Base-by-base conservation (phyloP, 2,797 vertebrate genomes). In the Chaunax sp. region DNA sequence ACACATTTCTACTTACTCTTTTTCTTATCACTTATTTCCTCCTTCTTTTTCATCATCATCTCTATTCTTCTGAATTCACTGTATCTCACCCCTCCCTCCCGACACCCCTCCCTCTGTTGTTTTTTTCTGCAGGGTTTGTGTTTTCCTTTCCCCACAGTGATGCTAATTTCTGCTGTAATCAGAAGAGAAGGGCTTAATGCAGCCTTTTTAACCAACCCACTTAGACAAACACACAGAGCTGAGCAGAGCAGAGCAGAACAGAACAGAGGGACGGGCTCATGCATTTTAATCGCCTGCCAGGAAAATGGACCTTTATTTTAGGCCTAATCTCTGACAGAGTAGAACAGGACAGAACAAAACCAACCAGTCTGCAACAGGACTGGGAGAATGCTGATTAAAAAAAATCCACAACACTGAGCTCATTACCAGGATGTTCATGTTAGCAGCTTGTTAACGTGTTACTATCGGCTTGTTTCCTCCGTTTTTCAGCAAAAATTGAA, bases 141-240 rank as follows among this genome's bases (percentile, higher is more conserved):
- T 92, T 92, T 92, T 92, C 79, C 89, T 88, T 83, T 89, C 88
- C 92, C 90, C 81, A 93, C 91, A 93, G 89, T 92, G 90, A 94
- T 94, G 93, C 91, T 93, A 95, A 94, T 94, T 94, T 93, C 80
- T 81, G 81, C 90, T 87, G 90, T 94, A 94, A 94, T 94, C 93
- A 94, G 92, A 92, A 87, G 90, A 92, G 94, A 93, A 91, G 84
- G 91, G 93, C 93, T 94, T 94, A 95, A 95, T 94, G 90, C 92
- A 77, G 83, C 90, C 91, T 94, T 94, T 92, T 93, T 91, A 90
- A 95, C 93, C 92, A 94, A 92, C 91, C 90, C 88, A 92, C 92
- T 93, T 94, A 94, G 90, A 94, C 93, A 95, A 94, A 94, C 93
- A 94, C 86, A 85, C 84, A 72, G 86, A 86, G 87, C 88, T 84